Base-by-base conservation (phyloP, 2,113 vertebrate species). In the Hepsetus odoe region DNA sequence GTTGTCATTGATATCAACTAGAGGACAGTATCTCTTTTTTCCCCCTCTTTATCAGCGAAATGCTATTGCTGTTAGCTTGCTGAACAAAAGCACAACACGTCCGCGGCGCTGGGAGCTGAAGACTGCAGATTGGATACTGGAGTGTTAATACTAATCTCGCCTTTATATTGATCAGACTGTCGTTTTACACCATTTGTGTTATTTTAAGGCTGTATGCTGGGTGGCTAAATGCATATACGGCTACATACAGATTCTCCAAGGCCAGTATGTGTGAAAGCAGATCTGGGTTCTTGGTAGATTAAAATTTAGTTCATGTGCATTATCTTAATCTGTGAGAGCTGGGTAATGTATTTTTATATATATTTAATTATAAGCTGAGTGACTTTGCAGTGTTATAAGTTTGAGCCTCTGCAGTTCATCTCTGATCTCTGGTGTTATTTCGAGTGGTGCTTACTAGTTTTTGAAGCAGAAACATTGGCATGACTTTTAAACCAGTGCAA, bases 31-130 rank as follows among this genome's bases (percentile, higher is more conserved):
- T 72, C 30, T 5, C 44, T 14, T 72, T 55, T 76, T 70, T 44
- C 64, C 10, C 53, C 33, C 72, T 51, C 73, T 65, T 67, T 22
- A 13, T 10, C 3, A 55, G 24, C n/a, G 51, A 64, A 49, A 77
- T 65, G 79, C 79, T 77, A 74, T 70, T 56, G 35, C 16, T 71
- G 64, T 56, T 83, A 79, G 76, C 76, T 56, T 71, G 40, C 71
- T 59, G 71, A 74, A 84, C 79, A 81, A 81, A 59, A 84, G 82
- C 82, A 24, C 74, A 58, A 42, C 49, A 56, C 72, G 78, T 38
- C n/a, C 73, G 30, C 61, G 51, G 22, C 9, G 53, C 44, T 59
- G 24, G 16, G 24, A 56, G 26, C n/a, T 56, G 26, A 28, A 26
- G 10, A 16, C 20, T 12, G 20, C 0, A n/a, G 18, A 20, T 24